Evolutionary conservation across 2,797 vertebrate species (phyloP).

Genomic region (Meda fulgida): DNA sequence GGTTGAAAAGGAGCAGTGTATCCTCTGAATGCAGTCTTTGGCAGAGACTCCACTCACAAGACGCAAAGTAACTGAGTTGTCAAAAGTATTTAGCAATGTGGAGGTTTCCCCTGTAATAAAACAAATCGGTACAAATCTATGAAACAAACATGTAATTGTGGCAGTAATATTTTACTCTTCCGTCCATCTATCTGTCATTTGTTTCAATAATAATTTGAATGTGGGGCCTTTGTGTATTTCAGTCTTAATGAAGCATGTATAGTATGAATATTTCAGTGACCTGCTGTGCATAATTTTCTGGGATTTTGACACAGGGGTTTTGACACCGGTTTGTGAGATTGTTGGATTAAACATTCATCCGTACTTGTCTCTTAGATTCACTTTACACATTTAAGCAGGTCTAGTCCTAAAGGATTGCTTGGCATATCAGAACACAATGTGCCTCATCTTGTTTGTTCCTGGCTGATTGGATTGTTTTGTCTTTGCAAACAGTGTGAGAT

Average conservation of each 20-base stretch:
- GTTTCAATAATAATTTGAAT: conserved; percentile 82
- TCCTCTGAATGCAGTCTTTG: conserved; percentile 22
- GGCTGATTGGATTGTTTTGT: conserved; percentile 51
- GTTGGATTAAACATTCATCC: conserved; percentile 84
- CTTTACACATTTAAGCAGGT: conserved; percentile 67
- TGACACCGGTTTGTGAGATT: conserved; percentile 73
- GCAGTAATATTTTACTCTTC: conserved; percentile 76
- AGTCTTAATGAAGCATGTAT: conserved; percentile 84
- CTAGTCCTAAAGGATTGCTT: conserved; percentile 59
- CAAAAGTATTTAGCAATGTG: conserved; percentile 66
- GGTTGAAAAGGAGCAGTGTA: background rate
- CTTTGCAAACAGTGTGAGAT: conserved; percentile 24
- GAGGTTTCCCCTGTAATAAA: conserved; percentile 78
- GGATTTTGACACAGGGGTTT: conserved; percentile 79
- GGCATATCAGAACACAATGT: conserved; percentile 48
- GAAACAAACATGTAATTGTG: conserved; percentile 77
- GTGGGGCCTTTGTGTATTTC: conserved; percentile 74
- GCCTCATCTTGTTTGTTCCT: conserved; percentile 55
- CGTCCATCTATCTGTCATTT: conserved; percentile 77
- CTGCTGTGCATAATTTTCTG: conserved; percentile 78
- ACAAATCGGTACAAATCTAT: conserved; percentile 83
- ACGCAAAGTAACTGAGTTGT: conserved; percentile 67
- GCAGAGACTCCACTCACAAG: conserved; percentile 8
- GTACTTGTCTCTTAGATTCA: conserved; percentile 82
- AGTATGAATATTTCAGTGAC: conserved; percentile 83